Percentiles rank a stretch among this genome's conserved stretches.
phyloP scores from a whole-genome alignment of 2,113 vertebrate genomes.

The Trochalopteron elliotii region DNA sequence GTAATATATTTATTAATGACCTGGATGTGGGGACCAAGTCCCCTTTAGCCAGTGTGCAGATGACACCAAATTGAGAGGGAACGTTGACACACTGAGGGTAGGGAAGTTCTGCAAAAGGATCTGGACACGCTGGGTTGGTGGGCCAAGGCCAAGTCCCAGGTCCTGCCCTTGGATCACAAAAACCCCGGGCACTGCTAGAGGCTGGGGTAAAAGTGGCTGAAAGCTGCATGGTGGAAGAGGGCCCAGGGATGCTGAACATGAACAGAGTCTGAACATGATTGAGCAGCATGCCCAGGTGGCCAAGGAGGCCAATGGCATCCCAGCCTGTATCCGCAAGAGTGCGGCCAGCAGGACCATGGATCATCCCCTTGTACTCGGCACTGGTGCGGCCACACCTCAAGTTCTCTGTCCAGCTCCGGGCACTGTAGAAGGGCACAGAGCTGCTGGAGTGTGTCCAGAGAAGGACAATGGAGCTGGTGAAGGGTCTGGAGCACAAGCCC shows the following conservation, averaged over 20 bases:
- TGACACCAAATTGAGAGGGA: background rate
- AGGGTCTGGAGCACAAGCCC: too few species aligned
- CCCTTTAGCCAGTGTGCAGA: background rate
- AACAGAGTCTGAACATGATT: background rate
- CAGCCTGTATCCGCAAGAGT: background rate
- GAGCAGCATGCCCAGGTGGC: background rate
- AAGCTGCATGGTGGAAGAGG: background rate
- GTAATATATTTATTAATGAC: background rate
- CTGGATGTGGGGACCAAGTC: rapidly evolving
- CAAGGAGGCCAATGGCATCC: background rate
- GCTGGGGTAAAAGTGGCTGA: background rate
- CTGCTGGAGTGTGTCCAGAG: background rate
- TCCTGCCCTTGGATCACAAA: background rate
- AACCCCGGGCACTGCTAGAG: background rate
- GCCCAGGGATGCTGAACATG: too few species aligned
- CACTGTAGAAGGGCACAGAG: background rate
- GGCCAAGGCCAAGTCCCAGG: background rate
- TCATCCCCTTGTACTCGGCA: rapidly evolving
- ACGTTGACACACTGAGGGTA: background rate
- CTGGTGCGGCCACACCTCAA: too few species aligned
- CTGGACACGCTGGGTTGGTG: background rate
- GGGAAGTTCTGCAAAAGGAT: background rate
- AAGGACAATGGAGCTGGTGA: background rate
- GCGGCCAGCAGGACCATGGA: background rate
- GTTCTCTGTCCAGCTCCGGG: background rate